Percentiles rank a stretch among this genome's conserved stretches.
Conservation (phyloP, 2,888 invertebrate genomes). For the Aphrophora alni region DNA sequence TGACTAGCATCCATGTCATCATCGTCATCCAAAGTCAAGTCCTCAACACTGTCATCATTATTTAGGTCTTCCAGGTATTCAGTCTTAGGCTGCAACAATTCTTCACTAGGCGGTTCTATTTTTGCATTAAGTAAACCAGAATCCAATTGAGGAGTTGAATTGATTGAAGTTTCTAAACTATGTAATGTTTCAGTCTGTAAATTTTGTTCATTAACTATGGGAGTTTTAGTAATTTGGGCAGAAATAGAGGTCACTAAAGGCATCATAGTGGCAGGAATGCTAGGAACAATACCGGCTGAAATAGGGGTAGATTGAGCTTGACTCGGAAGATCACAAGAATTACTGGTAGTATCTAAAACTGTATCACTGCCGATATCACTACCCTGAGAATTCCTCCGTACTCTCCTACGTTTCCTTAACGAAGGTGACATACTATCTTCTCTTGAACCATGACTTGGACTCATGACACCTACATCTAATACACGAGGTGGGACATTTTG, state of each 20-base stretch:
- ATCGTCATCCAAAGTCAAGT: constrained; percentile 73
- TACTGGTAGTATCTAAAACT: constrained; percentile 48
- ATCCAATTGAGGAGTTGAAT: constrained; percentile 34
- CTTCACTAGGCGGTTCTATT: constrained; percentile 48
- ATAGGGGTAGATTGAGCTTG: constrained; percentile 45
- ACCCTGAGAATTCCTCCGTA: constrained; percentile 50
- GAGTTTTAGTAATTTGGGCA: constrained; percentile 54
- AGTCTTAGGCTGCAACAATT: constrained; percentile 72
- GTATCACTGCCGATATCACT: constrained; percentile 48
- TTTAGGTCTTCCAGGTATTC: constrained; percentile 72
- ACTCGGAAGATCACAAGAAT: constrained; percentile 51
- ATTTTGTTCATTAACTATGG: constrained; percentile 37
- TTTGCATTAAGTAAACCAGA: constrained; percentile 47
- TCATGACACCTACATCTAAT: constrained; percentile 45
- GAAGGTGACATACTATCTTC: constrained; percentile 49
- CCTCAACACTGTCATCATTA: constrained; percentile 80
- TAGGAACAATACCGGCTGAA: constrained; percentile 42
- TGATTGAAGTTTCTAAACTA: constrained; percentile 31
- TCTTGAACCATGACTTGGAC: constrained; percentile 46
- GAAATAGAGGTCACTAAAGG: constrained; percentile 54
- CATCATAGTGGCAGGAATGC: constrained; percentile 54
- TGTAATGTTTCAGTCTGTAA: constrained; percentile 40
- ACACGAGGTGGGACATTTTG: constrained; percentile 37
- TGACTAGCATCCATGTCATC: constrained; percentile 67
- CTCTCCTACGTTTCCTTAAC: constrained; percentile 47